Conservation (phyloP, 2,888 invertebrate species). For the Catocala nupta region DNA sequence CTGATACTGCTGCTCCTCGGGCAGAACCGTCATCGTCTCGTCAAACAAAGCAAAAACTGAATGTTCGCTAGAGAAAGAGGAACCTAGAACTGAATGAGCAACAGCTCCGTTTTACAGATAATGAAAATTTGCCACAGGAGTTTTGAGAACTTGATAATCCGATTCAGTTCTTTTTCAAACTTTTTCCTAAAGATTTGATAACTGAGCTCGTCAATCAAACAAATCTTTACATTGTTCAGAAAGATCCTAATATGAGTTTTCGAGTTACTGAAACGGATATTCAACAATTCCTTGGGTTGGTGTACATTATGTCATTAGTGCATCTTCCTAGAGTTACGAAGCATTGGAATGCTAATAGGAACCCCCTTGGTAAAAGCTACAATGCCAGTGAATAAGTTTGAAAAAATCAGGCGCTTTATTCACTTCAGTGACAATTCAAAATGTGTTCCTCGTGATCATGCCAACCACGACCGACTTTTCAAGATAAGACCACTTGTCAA, state of each 20-base stretch:
- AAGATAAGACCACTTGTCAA: too few relatives aligned
- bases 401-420: slow-evolving; percentile 41
- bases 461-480: too few relatives aligned
- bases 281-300: background rate
- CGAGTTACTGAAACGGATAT: background rate
- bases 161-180: background rate
- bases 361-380: background rate
- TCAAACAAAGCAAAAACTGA: too few relatives aligned
- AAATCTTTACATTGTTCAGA: slow-evolving; percentile 1
- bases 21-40: too few relatives aligned
- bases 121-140: too few relatives aligned
- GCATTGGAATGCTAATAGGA: background rate
- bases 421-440: slow-evolving; percentile 50
- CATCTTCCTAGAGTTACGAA: background rate
- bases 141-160: too few relatives aligned
- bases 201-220: background rate
- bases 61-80: too few relatives aligned
- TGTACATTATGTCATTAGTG: background rate
- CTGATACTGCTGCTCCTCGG: too few relatives aligned
- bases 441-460: too few relatives aligned
- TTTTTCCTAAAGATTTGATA: slow-evolving; percentile 1
- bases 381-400: slow-evolving; percentile 28
- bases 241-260: background rate
- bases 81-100: too few relatives aligned
- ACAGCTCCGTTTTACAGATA: too few relatives aligned